These are phyloP conservation scores for Corythornis madagascariensis DNA, from an alignment of 2,113 vertebrate genomes.

Conservation along the genomic window DNA sequence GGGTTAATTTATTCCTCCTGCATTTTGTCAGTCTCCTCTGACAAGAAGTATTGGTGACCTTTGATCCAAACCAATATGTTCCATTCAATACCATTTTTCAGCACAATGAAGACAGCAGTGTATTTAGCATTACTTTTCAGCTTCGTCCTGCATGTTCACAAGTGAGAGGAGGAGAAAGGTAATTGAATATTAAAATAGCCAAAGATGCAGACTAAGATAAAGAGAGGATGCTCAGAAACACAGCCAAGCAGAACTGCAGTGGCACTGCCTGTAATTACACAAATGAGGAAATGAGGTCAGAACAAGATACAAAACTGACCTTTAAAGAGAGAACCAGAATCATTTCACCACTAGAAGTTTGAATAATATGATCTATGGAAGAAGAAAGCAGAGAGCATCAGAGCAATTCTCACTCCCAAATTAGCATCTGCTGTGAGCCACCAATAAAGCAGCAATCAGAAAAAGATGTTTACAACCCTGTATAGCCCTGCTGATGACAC, in stretches of 20 bases:
- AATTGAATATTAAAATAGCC: background rate
- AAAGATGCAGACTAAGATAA: background rate
- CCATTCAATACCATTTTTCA: background rate
- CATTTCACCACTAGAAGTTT: background rate
- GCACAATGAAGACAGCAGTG: background rate
- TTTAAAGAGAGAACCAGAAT: background rate
- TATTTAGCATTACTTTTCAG: background rate
- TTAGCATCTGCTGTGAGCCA: background rate
- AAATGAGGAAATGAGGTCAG: background rate
- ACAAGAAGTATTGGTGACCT: slow-evolving; percentile 41
- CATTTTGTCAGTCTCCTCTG: slow-evolving; percentile 39
- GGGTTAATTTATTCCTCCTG: slow-evolving; percentile 60
- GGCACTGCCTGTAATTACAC: background rate
- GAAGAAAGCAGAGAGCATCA: background rate
- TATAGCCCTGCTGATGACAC: background rate
- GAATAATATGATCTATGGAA: background rate
- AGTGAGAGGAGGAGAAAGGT: background rate
- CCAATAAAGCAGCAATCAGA: background rate
- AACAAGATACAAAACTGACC: background rate
- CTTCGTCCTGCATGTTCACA: background rate
- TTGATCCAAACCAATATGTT: slow-evolving; percentile 32
- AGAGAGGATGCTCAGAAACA: background rate
- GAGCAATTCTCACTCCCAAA: background rate
- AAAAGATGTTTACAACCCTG: background rate
- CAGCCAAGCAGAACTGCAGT: background rate